Evolutionary conservation across 2,888 invertebrate species (phyloP), one percentile per base, ranked within the genome.

Genomic region (Coecobrya sp.): DNA sequence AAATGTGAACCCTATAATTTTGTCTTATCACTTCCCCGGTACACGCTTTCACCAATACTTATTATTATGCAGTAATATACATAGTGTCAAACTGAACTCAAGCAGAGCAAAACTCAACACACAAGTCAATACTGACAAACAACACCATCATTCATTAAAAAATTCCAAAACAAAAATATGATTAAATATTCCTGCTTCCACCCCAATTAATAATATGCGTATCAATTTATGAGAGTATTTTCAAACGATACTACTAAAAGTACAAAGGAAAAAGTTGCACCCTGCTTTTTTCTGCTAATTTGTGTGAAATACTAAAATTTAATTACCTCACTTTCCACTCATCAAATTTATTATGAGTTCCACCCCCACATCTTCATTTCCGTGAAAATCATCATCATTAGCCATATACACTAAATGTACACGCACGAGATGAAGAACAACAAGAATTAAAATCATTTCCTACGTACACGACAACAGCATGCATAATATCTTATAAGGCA

Each of bases 401-500:
- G 25, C 45, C 22, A n/a, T 27, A 76, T 19, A 19, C 76, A 65
- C 65, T 16, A 25, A 76, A 16, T 19, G 76, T 4, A 10, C 27
- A 36, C 22, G 13, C 16, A 76, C 19, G 45, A 10, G 49, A 45
- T 16, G 76, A 76, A 76, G 8, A 45, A 76, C 2, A 45, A 42
- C 52, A 59, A 7, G 27, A 42, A 49, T 55, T 27, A 13, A 81
- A 86, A 86, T 73, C 27, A 70, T 45, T 52, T 25, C 8, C 70
- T 52, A 52, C 27, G 2, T 27, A 30, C 82, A 42, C 36, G 82
- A 82, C 62, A 82, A 36, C 36, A 55, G 19, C 62, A 82, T 62
- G 62, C 82, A 36, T 82, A 52, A 42, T 36, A 36, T 79, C 52
- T 19, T 81, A 89, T 94, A 94, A 94, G 94, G 94, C 94, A 94